Conservation (phyloP, 64 coral and sea anemone genomes). For the Actinia tenebrosa region DNA sequence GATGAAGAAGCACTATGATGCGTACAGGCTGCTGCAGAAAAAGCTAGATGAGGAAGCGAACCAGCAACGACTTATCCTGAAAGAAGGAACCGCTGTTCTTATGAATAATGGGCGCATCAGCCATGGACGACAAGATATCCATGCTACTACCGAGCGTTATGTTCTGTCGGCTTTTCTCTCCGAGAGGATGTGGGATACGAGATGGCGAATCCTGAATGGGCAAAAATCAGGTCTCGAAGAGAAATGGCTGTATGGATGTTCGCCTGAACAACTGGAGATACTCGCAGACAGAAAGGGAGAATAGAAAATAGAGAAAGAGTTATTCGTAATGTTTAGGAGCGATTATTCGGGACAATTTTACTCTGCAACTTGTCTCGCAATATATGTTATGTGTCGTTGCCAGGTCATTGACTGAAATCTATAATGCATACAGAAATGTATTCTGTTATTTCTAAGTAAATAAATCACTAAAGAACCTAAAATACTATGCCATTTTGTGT, state of each 20-base stretch:
- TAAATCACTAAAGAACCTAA: too few relatives aligned
- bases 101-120: slow-evolving; percentile 55
- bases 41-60: slow-evolving; percentile 37
- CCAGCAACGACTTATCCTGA: slow-evolving; percentile 27
- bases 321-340: too few relatives aligned
- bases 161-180: slow-evolving; percentile 15
- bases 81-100: slow-evolving; percentile 31
- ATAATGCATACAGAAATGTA: too few relatives aligned
- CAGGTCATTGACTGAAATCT: too few relatives aligned
- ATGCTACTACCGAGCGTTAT: slow-evolving; percentile 34
- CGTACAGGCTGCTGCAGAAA: slow-evolving; percentile 5
- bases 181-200: slow-evolving; percentile 30
- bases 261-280: slow-evolving; percentile 36
- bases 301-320: too few relatives aligned
- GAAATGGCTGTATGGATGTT: slow-evolving; percentile 57
- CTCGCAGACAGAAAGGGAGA: slow-evolving; percentile 28
- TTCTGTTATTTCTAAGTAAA: too few relatives aligned
- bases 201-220: slow-evolving; percentile 34
- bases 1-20: slow-evolving; percentile 57
- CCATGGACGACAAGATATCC: slow-evolving; percentile 30
- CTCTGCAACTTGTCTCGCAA: too few relatives aligned
- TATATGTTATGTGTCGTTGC: too few relatives aligned
- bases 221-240: slow-evolving; percentile 54
- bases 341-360: too few relatives aligned
- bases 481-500: too few relatives aligned